Evolutionary conservation across 2,888 invertebrate species (phyloP), one percentile per base, ranked within the genome.

Genomic region (Dinocampus coccinellae): DNA sequence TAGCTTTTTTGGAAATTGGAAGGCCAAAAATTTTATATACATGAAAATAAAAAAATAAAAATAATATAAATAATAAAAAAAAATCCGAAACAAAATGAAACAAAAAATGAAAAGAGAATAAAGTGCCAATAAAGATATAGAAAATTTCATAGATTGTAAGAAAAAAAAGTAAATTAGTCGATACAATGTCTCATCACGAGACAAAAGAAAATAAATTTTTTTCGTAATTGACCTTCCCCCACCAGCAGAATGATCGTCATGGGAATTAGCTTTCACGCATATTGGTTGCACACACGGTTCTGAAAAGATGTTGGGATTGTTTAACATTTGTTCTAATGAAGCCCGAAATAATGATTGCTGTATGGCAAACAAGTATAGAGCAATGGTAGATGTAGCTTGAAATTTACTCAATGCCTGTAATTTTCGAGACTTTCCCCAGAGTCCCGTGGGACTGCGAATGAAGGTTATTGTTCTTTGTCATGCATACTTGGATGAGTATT

Each of bases 281-380:
- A 52, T 71, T 61, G 66, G 61, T 67, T 61, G 57, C 52, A 61
- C 53, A 71, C 63, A 39, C 70, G 67, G 68, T 73, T 71, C 72
- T 55, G 57, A 34, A 65, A 73, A 64, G 70, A 69, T 69, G 74
- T 74, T 71, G 66, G 74, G 73, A 47, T 47, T 47, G 16, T 47
- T 76, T 71, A 73, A 74, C 73, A 75, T 76, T 68, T 62, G 60
- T 69, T 76, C 70, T 74, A 76, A 76, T 74, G 76, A 76, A 73
- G 68, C 70, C 69, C 61, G 67, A 66, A 58, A 65, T 55, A 71
- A 60, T 53, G 53, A 55, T 26, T 62, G 58, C 33, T 34, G 47
- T 47, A 55, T 58, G 16, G 65, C 65, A 65, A 65, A 65, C 55
- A 65, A 36, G 22, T 20, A 57, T 42, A 16, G 47, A 7, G 16